Evolutionary conservation across 2,797 vertebrate species (phyloP).

Genomic region (Bryconaethiops microstoma): DNA sequence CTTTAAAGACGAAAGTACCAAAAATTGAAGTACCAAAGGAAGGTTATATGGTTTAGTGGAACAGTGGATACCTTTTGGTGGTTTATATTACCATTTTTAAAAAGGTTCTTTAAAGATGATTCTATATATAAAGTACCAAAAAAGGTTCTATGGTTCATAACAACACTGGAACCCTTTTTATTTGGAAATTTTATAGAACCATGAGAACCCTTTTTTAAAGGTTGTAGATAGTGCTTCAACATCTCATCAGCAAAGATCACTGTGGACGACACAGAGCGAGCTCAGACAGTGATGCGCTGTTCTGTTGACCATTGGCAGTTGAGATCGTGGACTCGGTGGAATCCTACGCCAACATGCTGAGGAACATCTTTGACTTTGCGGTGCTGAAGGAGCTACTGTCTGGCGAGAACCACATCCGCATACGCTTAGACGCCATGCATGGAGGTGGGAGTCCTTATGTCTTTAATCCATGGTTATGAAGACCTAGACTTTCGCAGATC

Average conservation of each 20-base stretch:
- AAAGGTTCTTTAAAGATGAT: no score
- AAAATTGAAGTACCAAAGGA: no score
- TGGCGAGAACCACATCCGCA: slow-evolving; percentile 86
- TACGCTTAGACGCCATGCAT: slow-evolving; percentile 93
- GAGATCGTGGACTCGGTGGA: slow-evolving; percentile 96
- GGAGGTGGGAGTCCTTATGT: slow-evolving; percentile 82
- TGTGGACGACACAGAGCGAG: not conserved
- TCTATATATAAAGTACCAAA: no score
- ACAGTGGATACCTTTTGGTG: no score
- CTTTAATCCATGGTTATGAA: not conserved
- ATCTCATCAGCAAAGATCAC: not conserved
- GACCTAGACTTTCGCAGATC: no score
- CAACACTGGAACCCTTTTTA: no score
- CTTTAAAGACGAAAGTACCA: no score
- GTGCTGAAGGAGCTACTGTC: slow-evolving; percentile 92
- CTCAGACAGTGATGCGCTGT: not conserved
- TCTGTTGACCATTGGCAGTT: slow-evolving; percentile 72
- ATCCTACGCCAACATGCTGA: slow-evolving; percentile 90
- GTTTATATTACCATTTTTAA: no score
- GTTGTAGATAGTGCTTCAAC: not conserved
- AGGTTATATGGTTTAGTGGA: no score
- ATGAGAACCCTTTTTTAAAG: no score
- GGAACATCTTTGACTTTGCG: slow-evolving; percentile 94
- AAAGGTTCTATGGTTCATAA: no score
- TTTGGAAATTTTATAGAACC: no score